Conservation (phyloP, 1,140 invertebrate species). For the Acromyrmex echinatior region DNA sequence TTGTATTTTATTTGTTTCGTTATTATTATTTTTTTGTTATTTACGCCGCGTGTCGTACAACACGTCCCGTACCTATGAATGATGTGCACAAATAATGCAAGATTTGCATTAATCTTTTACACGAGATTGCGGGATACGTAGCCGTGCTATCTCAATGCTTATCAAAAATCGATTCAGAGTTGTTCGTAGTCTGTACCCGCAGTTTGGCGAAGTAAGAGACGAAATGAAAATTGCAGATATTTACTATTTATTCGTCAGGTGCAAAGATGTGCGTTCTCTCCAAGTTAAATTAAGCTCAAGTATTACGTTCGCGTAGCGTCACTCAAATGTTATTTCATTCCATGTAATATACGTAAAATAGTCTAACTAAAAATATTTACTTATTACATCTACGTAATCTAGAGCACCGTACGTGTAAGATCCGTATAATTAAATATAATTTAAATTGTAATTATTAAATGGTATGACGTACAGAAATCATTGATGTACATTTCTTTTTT, state of each 20-base stretch:
- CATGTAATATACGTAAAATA: conserved; percentile 87
- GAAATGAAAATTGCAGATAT: conserved; percentile 44
- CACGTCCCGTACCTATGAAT: conserved; percentile 84
- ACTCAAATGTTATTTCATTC: conserved; percentile 87
- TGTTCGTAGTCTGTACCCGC: conserved; percentile 17
- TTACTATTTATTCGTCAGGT: conserved; percentile 75
- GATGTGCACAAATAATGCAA: conserved; percentile 66
- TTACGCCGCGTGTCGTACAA: conserved; percentile 85
- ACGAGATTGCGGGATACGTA: conserved; percentile 47
- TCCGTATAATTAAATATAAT: conserved; percentile 86
- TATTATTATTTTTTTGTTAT: conserved; percentile 86
- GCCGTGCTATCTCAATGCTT: conserved; percentile 39
- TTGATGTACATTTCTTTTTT: conserved; percentile 42
- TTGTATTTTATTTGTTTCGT: conserved; percentile 87
- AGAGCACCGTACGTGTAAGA: conserved; percentile 86
- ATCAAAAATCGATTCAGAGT: conserved; percentile 35
- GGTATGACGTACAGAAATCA: conserved; percentile 84
- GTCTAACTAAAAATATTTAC: conserved; percentile 86
- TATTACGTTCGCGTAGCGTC: conserved; percentile 86
- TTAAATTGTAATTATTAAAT: conserved; percentile 88
- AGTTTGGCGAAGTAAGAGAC: conserved; percentile 25
- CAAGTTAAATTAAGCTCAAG: conserved; percentile 85
- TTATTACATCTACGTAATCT: conserved; percentile 86
- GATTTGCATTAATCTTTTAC: conserved; percentile 61
- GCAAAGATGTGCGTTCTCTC: conserved; percentile 77